Conservation (phyloP, 2,113 vertebrate species). For the Trichomycterus rosablanca region DNA sequence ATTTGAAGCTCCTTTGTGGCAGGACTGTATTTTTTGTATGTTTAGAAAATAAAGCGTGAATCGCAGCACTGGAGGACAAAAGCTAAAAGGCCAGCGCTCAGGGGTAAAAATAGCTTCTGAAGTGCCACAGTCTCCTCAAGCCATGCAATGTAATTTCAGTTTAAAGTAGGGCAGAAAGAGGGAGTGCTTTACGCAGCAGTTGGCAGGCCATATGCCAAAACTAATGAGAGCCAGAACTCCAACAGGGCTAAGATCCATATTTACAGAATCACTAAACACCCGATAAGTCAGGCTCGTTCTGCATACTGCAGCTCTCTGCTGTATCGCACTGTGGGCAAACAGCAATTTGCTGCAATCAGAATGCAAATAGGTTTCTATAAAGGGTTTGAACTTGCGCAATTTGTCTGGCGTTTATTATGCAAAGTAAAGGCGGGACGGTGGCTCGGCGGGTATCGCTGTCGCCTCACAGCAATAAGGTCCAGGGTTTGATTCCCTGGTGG, state of each 20-base stretch:
- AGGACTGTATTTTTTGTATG: background rate
- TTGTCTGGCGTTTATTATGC: no score
- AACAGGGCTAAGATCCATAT: constrained; percentile 24
- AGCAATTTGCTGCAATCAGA: background rate
- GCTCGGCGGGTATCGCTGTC: no score
- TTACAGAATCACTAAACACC: constrained; percentile 28
- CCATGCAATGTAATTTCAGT: background rate
- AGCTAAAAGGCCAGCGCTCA: background rate
- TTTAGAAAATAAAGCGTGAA: background rate
- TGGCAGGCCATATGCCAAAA: constrained; percentile 11
- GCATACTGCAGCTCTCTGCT: constrained; percentile 3
- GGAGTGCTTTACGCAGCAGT: constrained; percentile 10
- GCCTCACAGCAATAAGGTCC: no score
- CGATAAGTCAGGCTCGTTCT: constrained; percentile 4
- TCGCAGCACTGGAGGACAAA: background rate
- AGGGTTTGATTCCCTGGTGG: no score
- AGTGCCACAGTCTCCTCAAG: constrained; percentile 7
- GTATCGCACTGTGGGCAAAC: background rate
- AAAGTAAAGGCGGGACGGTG: no score
- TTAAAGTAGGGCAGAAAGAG: background rate
- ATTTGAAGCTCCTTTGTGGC: no score
- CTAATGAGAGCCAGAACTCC: constrained; percentile 28
- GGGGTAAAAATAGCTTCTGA: constrained; percentile 1
- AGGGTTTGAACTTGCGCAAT: background rate
- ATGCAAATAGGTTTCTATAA: background rate